A percentile compares a stretch with the other conserved stretches of the same genome.
phyloP scores from a whole-genome alignment of 2,797 vertebrate species.

The Prunella strophiata region DNA sequence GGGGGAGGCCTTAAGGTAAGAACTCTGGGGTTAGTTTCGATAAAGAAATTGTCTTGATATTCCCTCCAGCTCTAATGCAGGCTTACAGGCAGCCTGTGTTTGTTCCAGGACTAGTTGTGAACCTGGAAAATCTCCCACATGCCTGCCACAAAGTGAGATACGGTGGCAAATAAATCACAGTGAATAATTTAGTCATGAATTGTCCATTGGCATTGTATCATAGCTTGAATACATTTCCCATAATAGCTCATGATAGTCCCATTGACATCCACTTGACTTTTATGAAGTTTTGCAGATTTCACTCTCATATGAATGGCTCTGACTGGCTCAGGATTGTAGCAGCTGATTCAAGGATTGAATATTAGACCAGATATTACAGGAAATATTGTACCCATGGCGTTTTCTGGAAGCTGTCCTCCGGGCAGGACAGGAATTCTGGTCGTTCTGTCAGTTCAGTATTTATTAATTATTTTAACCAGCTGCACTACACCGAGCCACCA shows the following conservation, averaged over 20 bases:
- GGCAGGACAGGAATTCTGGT: not conserved
- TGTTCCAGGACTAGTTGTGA: constrained; percentile 10
- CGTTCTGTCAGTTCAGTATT: not conserved
- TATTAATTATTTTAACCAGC: constrained; percentile 26
- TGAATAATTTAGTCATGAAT: constrained; percentile 47
- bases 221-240: constrained; percentile 57
- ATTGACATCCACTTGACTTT: constrained; percentile 70
- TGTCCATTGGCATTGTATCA: constrained; percentile 56
- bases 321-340: not conserved
- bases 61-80: not conserved
- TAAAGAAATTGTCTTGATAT: not conserved
- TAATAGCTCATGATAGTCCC: constrained; percentile 67
- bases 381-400: not conserved
- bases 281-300: constrained; percentile 62
- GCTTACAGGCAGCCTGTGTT: not conserved
- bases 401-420: not conserved
- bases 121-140: constrained; percentile 22
- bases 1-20: not conserved
- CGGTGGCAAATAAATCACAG: constrained; percentile 19
- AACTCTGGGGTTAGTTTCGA: not conserved
- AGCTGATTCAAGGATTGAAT: not conserved
- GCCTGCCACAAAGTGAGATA: constrained; percentile 18
- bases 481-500: constrained; percentile 1
- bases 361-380: not conserved
- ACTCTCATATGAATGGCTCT: not conserved